Conservation (phyloP, 92 coral and sea anemone genomes). For the Phymanthus crucifer region DNA sequence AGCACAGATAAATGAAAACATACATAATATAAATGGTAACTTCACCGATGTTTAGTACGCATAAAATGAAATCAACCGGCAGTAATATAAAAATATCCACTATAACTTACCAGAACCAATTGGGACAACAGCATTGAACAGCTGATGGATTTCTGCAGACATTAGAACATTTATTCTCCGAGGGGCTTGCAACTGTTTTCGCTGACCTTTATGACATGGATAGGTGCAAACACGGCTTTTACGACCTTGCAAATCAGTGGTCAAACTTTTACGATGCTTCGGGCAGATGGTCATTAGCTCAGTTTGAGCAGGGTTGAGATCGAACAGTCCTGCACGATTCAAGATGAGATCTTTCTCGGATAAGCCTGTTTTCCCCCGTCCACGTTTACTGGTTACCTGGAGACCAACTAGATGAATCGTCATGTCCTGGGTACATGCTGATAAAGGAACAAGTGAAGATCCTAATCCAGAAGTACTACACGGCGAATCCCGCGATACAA, state of each 20-base stretch:
- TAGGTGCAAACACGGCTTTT: constrained; percentile 25
- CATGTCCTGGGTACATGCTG: neutral
- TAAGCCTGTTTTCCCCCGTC: neutral
- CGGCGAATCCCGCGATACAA: too few relatives aligned
- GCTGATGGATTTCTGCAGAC: constrained; percentile 21
- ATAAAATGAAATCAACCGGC: too few relatives aligned
- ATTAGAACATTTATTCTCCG: constrained; percentile 13
- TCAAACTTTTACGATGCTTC: constrained; percentile 23
- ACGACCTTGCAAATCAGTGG: constrained; percentile 39
- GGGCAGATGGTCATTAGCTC: constrained; percentile 41
- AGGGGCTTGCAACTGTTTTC: constrained; percentile 7
- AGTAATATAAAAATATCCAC: too few relatives aligned
- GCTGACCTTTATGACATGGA: constrained; percentile 32
- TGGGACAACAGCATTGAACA: constrained; percentile 15
- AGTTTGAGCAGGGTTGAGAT: too few relatives aligned
- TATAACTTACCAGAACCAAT: constrained; percentile 43
- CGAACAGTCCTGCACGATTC: too few relatives aligned
- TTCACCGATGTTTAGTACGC: too few relatives aligned
- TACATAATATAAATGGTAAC: too few relatives aligned
- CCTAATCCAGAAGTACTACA: neutral
- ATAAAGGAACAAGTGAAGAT: neutral
- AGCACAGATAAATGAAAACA: too few relatives aligned
- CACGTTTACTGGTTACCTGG: neutral
- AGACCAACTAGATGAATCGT: neutral
- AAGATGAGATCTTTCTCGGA: neutral